Evolutionary conservation across 2,888 invertebrate genomes (phyloP), one percentile per base, ranked within the genome.

Genomic region (Perizoma affinitatum): DNA sequence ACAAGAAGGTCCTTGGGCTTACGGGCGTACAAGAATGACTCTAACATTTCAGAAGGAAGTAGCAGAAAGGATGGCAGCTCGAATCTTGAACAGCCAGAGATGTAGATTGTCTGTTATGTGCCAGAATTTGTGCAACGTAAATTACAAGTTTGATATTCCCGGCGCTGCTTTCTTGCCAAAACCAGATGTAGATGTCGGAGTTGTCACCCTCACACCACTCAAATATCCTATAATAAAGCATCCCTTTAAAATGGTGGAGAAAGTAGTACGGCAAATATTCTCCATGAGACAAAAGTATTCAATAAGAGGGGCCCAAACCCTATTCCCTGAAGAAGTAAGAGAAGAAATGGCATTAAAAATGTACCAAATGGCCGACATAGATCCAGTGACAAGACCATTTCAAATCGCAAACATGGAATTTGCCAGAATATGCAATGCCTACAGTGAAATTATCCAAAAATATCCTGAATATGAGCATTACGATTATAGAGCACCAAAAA

Each of bases 21-120:
- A 95, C 80, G 98, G 98, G 0, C 93, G 99, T 48, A 95, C 97
- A 0, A 94, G 95, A 58, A 95, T 99, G 95, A 97, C 98, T 0
- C 90, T 99, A 51, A 99, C 99, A 7, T 99, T 99, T 93, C 99
- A 99, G 86, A 96, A 98, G 77, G 99, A 99, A 93, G 98, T 99
- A 0, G 99, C 98, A 0, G 96, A 98, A 81, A 93, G 99, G 70
- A 96, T 99, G 86, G 95, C 96, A 5, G 98, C 99, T 0, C 93
- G 93, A 0, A 92, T 95, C 7, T 87, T 93, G 22, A 85, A 94
- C 51, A 83, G 88, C 0, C 96, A 97, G 77, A 93, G 99, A 70
- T 97, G 97, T 80, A 93, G 99, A 38, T 90, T 99, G 22, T 99
- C 99, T 0, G 94, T 99, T 0, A 98, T 99, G 96, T 97, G 97